Evolutionary conservation across 2,888 invertebrate genomes (phyloP), one percentile per base, ranked within the genome.

Genomic region (Zygogramma bicolorata): DNA sequence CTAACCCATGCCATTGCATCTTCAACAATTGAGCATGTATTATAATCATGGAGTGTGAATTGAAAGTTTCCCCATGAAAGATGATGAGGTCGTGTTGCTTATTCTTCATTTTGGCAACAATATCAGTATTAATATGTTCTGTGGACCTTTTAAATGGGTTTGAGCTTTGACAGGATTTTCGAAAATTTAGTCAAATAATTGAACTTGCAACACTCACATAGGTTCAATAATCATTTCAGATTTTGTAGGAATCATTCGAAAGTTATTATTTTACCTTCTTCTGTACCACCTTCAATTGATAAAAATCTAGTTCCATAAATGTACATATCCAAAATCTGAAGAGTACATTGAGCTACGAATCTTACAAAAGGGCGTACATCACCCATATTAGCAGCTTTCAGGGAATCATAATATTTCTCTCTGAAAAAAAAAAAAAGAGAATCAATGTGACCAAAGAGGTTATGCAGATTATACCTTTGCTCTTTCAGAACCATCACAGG

Each of bases 341-440:
- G 77, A 34, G 97, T 96, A 83, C 95, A 95, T 81, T 95, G 94
- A 0, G 97, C 97, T 81, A 99, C 97, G 86, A 99, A 99, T 77
- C 99, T 92, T 1, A 98, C 94, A 88, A 99, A 99, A 0, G 98
- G 98, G 59, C 98, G 89, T 3, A 98, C 93, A 85, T 99, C 98
- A 0, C 99, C 99, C 80, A 94, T 93, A 84, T 99, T 98, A 0
- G 97, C 98, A 7, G 94, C 89, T 85, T 97, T 94, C 31, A 99
- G 88, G 78, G 94, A 93, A 81, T 97, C 94, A 85, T 98, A 98
- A 86, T 96, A 96, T 71, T 94, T 91, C 81, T 94, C 93, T 18
- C 93, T 88, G 67, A 38, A 81, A 81, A 60, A 67, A 68, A 62
- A 65, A 59, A 10, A 27, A 38, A 10, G 38, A n/a, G n/a, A n/a